Evolutionary conservation across 2,888 invertebrate species (phyloP).

Genomic region (Alviniconcha strummeri): DNA sequence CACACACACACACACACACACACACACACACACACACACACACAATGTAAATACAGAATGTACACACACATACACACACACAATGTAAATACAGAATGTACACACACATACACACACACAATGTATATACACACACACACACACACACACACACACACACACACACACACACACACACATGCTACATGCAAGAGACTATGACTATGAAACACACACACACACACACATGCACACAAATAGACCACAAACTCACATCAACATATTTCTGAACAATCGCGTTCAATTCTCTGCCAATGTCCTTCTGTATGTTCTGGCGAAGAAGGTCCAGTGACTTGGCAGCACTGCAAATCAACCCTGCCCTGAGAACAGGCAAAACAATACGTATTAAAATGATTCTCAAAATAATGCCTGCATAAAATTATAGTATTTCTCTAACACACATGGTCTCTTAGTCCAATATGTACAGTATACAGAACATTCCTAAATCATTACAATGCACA

Average conservation of each 20-base stretch:
- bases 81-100: too few species aligned
- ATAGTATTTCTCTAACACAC: too few species aligned
- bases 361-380: not conserved
- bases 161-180: not conserved
- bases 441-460: too few species aligned
- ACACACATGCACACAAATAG: not conserved
- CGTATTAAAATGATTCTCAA: too few species aligned
- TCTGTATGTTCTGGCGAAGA: conserved; percentile 84
- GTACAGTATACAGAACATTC: too few species aligned
- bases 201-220: not conserved
- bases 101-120: not conserved
- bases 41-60: too few species aligned
- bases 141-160: not conserved
- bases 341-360: conserved; percentile 73
- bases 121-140: too few species aligned
- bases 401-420: too few species aligned
- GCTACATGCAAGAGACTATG: too few species aligned
- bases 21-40: not conserved
- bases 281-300: conserved; percentile 85
- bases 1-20: not conserved
- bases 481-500: too few species aligned
- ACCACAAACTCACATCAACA: conserved; percentile 78
- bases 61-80: not conserved
- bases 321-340: conserved; percentile 85
- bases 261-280: conserved; percentile 86